Evolutionary conservation across 1,140 invertebrate genomes (phyloP).

Genomic region (Apocrypta bakeri): DNA sequence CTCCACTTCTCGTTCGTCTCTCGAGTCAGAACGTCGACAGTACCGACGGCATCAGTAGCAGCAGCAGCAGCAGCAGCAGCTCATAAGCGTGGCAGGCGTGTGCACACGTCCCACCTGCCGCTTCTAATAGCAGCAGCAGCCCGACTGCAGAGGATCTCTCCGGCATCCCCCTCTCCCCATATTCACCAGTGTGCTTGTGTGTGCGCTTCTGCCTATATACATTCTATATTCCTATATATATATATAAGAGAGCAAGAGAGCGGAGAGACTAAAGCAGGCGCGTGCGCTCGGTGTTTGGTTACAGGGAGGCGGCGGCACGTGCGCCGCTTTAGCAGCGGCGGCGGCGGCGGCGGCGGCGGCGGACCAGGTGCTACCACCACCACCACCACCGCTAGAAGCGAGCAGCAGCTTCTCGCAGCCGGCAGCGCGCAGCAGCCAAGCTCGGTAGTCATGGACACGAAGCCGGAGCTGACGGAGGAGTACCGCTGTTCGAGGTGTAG

Average conservation of each 20-base stretch:
- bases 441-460: slow-evolving; percentile 43
- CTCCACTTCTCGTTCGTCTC: neutral
- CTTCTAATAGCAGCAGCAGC: slow-evolving; percentile 10
- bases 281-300: slow-evolving; percentile 66
- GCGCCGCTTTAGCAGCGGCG: slow-evolving; percentile 58
- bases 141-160: slow-evolving; percentile 29
- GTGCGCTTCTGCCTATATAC: neutral
- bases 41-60: neutral
- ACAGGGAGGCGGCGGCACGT: slow-evolving; percentile 73
- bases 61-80: slow-evolving; percentile 20
- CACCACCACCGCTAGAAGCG: neutral
- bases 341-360: slow-evolving; percentile 31
- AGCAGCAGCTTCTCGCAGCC: slow-evolving; percentile 3
- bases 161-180: neutral
- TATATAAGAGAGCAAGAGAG: slow-evolving; percentile 54
- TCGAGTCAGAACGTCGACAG: neutral
- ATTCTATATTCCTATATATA: slow-evolving; percentile 48
- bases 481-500: slow-evolving; percentile 12
- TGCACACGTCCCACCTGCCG: slow-evolving; percentile 43
- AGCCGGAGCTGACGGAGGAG: slow-evolving; percentile 43
- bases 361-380: neutral
- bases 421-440: slow-evolving; percentile 26
- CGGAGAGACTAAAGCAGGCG: slow-evolving; percentile 55
- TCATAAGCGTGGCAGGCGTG: slow-evolving; percentile 44
- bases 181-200: neutral